A percentile compares a stretch with the other conserved stretches of the same genome.
These are phyloP conservation scores for Trichopoda pennipes DNA, from an alignment of 2,888 invertebrate species.

Conservation along the genomic window DNA sequence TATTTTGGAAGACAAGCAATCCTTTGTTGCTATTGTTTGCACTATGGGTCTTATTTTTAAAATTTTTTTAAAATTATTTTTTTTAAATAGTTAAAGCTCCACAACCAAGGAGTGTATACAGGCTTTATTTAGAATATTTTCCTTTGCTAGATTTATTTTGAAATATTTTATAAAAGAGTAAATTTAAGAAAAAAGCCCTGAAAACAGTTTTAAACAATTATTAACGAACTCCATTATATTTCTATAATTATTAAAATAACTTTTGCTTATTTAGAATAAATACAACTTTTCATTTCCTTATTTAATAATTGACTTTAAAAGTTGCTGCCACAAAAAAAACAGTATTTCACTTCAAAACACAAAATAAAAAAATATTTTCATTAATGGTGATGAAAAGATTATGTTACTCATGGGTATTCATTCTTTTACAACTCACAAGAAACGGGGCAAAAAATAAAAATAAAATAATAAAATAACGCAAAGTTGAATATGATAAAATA, in stretches of 20 bases:
- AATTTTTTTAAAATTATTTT: too few species aligned
- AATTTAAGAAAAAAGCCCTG: too few species aligned
- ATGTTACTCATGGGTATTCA: constrained; percentile 67
- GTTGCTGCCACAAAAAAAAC: constrained; percentile 8
- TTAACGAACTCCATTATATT: neutral
- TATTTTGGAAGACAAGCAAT: too few species aligned
- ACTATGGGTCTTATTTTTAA: too few species aligned
- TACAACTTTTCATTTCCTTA: constrained; percentile 54
- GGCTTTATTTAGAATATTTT: too few species aligned
- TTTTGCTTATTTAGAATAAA: neutral
- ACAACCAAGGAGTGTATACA: too few species aligned
- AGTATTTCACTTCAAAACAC: neutral
- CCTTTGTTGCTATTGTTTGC: too few species aligned
- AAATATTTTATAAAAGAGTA: too few species aligned
- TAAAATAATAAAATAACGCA: constrained; percentile 4
- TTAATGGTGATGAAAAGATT: constrained; percentile 67
- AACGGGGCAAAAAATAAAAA: neutral
- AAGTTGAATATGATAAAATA: constrained; percentile 66
- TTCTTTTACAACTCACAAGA: constrained; percentile 49
- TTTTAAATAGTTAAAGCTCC: too few species aligned
- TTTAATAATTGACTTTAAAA: constrained; percentile 66
- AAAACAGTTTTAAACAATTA: neutral
- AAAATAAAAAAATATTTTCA: constrained; percentile 37
- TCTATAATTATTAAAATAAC: neutral
- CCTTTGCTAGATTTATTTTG: too few species aligned